Evolutionary conservation across 2,113 vertebrate species (phyloP), one percentile per base, ranked within the genome.

Genomic region (Cyprinus carpio): DNA sequence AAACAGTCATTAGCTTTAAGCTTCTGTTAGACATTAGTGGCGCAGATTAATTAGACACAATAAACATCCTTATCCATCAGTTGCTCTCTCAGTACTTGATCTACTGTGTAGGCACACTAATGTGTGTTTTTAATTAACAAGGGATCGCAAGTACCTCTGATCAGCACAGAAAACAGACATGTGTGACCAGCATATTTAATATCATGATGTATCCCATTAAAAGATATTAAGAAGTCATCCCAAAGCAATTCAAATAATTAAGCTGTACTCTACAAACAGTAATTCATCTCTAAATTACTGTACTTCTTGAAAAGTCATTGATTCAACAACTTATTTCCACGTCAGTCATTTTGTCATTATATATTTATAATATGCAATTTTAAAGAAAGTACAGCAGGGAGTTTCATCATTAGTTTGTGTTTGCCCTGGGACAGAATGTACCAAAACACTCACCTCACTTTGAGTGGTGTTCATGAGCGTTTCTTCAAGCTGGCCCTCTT

Each of bases 401-500:
- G 4, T 18, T 51, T 29, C 15, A 13, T 49, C 4, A 40, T 1
- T n/a, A 37, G 10, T 25, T 60, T 67, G 10, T 49, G 3, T 23
- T 43, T 46, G 29, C 6, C 10, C 12, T 76, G 15, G 15, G 1
- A 69, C 34, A 67, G 15, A 40, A 20, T 8, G 79, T 34, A 25
- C 31, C 27, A 88, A 65, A 25, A 25, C 74, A 90, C 91, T 92
- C 86, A 95, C 94, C 85, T 85, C 78, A 64, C 20, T 51, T 23
- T 87, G 75, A 80, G 64, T 85, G 58, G 83, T 84, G 6, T 62
- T 37, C 40, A 87, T 89, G 4, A 16, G 51, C 2, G 13, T 15
- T 54, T 87, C 80, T 90, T 87, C 93, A 81, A 93, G 91, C 88
- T 94, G 94, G 62, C 91, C 92, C 75, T 96, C 95, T 79, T 92